A percentile compares a stretch with the other conserved stretches of the same genome.
phyloP scores from a whole-genome alignment of 1,140 invertebrate species.

The Drosophila sp. region DNA sequence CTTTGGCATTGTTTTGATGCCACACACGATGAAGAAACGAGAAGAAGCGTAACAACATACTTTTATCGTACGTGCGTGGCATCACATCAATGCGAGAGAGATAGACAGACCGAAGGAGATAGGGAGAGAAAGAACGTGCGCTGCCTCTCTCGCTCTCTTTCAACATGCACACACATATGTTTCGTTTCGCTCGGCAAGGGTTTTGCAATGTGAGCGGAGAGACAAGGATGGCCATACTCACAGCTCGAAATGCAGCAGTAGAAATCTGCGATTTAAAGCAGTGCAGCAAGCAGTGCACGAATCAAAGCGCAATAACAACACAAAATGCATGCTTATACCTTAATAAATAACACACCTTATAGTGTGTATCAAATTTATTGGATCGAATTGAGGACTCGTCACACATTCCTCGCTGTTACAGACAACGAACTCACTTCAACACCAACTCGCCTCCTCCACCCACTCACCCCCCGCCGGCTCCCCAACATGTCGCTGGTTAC shows the following conservation, averaged over 20 bases:
- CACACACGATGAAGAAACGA: slow-evolving; percentile 38
- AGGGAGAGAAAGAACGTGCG: slow-evolving; percentile 30
- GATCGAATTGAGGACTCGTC: slow-evolving; percentile 10
- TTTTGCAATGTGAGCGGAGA: slow-evolving; percentile 47
- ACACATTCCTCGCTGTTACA: neutral
- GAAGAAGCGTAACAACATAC: slow-evolving; percentile 69
- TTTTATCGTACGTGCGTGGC: slow-evolving; percentile 48
- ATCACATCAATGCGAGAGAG: slow-evolving; percentile 62
- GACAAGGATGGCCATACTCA: slow-evolving; percentile 31
- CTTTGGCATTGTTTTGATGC: slow-evolving; percentile 52
- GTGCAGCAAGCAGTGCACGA: slow-evolving; percentile 10
- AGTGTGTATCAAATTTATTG: slow-evolving; percentile 9
- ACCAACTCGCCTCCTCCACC: neutral
- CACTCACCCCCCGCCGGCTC: neutral
- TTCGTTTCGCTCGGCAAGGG: slow-evolving; percentile 45
- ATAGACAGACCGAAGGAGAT: slow-evolving; percentile 6
- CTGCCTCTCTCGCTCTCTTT: slow-evolving; percentile 36
- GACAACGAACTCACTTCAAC: neutral
- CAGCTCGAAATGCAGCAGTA: slow-evolving; percentile 13
- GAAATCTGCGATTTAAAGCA: neutral
- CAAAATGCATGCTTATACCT: neutral
- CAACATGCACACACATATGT: slow-evolving; percentile 4
- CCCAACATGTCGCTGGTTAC: neutral
- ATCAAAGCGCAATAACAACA: slow-evolving; percentile 15
- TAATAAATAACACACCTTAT: neutral